A percentile compares a stretch with the other conserved stretches of the same genome.
phyloP scores from a whole-genome alignment of 2,888 invertebrate species.

The Diadegma fenestrale region DNA sequence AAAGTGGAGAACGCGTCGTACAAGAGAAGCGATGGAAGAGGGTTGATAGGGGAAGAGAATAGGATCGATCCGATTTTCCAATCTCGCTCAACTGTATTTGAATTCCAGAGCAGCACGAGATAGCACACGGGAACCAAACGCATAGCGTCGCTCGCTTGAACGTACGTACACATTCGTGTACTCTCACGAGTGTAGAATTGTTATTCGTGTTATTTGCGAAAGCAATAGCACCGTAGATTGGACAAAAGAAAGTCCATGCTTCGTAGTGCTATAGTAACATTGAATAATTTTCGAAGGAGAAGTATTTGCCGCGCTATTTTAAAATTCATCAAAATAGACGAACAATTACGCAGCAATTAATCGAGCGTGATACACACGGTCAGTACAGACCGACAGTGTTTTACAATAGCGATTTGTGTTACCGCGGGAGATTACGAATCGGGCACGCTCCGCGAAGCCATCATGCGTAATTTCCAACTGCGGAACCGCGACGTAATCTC shows the following conservation, averaged over 20 bases:
- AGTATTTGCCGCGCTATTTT: background rate
- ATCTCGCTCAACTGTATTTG: constrained; percentile 28
- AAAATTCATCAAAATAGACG: background rate
- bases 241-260: constrained; percentile 1
- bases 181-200: background rate
- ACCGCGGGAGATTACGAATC: background rate
- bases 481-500: too few relatives aligned
- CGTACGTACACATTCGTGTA: background rate
- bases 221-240: constrained; percentile 22
- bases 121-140: constrained; percentile 5
- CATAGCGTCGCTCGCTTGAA: background rate
- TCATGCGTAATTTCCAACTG: too few relatives aligned
- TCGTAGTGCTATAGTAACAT: too few relatives aligned
- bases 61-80: constrained; percentile 4
- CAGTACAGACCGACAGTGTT: background rate
- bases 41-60: background rate
- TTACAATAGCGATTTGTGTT: background rate
- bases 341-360: background rate
- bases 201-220: constrained; percentile 10
- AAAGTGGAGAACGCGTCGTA: background rate
- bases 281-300: background rate
- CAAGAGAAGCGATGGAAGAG: background rate
- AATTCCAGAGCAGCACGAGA: constrained; percentile 28
- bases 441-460: too few relatives aligned
- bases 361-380: background rate